Conservation (phyloP, 1,140 invertebrate genomes). For the Drosophila tani region DNA sequence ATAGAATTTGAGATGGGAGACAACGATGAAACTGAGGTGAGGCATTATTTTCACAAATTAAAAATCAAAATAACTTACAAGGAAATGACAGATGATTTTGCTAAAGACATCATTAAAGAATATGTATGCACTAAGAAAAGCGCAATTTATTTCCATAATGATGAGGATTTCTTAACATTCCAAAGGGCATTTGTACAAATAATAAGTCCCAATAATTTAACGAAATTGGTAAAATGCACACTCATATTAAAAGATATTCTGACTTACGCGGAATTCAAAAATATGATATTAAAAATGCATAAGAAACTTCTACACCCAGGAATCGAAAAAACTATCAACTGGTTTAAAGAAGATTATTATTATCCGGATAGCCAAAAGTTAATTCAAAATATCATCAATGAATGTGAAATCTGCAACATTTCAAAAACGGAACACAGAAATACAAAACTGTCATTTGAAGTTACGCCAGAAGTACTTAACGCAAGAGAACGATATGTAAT, state of each 20-base stretch:
- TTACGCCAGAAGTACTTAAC: too few relatives aligned
- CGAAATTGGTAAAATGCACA: not conserved
- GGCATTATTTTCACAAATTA: not conserved
- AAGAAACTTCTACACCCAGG: not conserved
- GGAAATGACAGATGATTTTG: not conserved
- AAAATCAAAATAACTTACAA: not conserved
- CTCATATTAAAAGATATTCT: not conserved
- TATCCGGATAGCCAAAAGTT: not conserved
- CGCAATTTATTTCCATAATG: not conserved
- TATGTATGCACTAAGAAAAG: not conserved
- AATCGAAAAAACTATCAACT: not conserved
- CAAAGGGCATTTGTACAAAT: not conserved
- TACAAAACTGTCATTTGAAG: too few relatives aligned
- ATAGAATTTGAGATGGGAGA: too few relatives aligned
- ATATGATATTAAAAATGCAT: not conserved
- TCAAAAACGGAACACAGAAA: too few relatives aligned
- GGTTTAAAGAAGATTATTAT: not conserved
- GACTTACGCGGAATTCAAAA: not conserved
- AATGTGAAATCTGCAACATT: too few relatives aligned
- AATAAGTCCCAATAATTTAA: not conserved
- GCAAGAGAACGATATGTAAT: not conserved
- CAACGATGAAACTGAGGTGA: not conserved
- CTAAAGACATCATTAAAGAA: not conserved
- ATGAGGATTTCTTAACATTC: not conserved
- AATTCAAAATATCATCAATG: too few relatives aligned